Evolutionary conservation across 2,888 invertebrate genomes (phyloP).

Genomic region (Mythimna vitellina): DNA sequence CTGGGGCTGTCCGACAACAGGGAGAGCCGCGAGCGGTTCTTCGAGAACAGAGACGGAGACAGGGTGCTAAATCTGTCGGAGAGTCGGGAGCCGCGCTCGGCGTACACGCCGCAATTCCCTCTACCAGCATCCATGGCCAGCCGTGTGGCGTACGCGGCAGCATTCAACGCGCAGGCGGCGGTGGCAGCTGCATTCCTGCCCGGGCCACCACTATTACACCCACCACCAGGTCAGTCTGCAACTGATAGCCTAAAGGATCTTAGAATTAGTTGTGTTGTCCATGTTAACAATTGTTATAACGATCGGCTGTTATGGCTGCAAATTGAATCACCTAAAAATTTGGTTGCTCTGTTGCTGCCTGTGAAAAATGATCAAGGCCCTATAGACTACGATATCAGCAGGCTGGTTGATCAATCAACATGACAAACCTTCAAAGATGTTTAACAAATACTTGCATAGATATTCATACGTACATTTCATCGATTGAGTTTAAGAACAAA

Average conservation of each 20-base stretch:
- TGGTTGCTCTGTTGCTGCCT: neutral
- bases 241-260: neutral
- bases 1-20: constrained; percentile 93
- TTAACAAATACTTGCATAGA: too few species aligned
- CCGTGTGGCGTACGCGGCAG: constrained; percentile 97
- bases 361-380: neutral
- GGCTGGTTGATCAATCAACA: neutral
- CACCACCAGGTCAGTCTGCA: constrained; percentile 82
- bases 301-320: neutral
- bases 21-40: constrained; percentile 80
- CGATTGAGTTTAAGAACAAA: neutral
- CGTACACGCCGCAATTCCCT: constrained; percentile 91
- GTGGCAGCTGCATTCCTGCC: constrained; percentile 97
- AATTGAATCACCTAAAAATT: neutral
- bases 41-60: constrained; percentile 88
- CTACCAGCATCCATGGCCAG: constrained; percentile 93
- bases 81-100: constrained; percentile 86
- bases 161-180: constrained; percentile 97
- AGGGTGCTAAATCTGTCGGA: constrained; percentile 86
- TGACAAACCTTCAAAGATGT: neutral
- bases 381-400: too few species aligned
- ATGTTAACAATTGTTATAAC: neutral
- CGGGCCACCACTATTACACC: constrained; percentile 89
- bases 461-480: neutral
- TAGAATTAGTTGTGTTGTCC: neutral